Evolutionary conservation across 1,140 invertebrate genomes (phyloP).

Genomic region (Glossosoma conforme): DNA sequence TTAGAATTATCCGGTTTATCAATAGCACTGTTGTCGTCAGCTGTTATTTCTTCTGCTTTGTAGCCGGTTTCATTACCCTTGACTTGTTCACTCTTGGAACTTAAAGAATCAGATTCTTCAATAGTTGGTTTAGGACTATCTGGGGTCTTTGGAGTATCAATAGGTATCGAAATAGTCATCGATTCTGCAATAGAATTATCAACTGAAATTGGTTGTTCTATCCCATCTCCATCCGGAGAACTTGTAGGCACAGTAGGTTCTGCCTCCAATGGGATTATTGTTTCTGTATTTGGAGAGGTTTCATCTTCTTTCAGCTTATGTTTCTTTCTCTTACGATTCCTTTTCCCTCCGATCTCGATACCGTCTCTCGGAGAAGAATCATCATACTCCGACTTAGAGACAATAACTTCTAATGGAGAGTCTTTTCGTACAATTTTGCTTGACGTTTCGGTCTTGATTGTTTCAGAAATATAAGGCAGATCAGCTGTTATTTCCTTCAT

Average conservation of each 20-base stretch:
- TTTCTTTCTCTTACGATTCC: slow-evolving; percentile 51
- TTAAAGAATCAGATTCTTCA: slow-evolving; percentile 44
- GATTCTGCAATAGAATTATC: slow-evolving; percentile 57
- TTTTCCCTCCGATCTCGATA: slow-evolving; percentile 40
- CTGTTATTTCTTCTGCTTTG: slow-evolving; percentile 54
- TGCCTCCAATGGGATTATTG: slow-evolving; percentile 22
- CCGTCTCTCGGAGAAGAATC: slow-evolving; percentile 41
- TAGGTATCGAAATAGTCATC: slow-evolving; percentile 52
- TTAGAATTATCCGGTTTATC: slow-evolving; percentile 35
- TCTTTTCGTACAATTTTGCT: slow-evolving; percentile 13
- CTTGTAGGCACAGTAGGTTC: slow-evolving; percentile 22
- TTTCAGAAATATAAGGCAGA: slow-evolving; percentile 26
- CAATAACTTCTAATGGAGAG: slow-evolving; percentile 24
- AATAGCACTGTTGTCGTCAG: slow-evolving; percentile 46
- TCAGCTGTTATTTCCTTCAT: slow-evolving; percentile 23
- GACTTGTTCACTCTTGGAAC: slow-evolving; percentile 41
- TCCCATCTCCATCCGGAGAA: slow-evolving; percentile 34
- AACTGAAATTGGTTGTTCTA: slow-evolving; percentile 38
- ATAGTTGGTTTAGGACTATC: slow-evolving; percentile 51
- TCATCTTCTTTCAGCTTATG: slow-evolving; percentile 38
- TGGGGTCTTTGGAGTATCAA: slow-evolving; percentile 42
- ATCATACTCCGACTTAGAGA: slow-evolving; percentile 35
- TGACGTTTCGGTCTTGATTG: slow-evolving; percentile 16
- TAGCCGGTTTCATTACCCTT: slow-evolving; percentile 48
- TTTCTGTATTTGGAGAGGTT: slow-evolving; percentile 29